Evolutionary conservation across 2,113 vertebrate species (phyloP).

Genomic region (Ailuropoda melanoleuca): DNA sequence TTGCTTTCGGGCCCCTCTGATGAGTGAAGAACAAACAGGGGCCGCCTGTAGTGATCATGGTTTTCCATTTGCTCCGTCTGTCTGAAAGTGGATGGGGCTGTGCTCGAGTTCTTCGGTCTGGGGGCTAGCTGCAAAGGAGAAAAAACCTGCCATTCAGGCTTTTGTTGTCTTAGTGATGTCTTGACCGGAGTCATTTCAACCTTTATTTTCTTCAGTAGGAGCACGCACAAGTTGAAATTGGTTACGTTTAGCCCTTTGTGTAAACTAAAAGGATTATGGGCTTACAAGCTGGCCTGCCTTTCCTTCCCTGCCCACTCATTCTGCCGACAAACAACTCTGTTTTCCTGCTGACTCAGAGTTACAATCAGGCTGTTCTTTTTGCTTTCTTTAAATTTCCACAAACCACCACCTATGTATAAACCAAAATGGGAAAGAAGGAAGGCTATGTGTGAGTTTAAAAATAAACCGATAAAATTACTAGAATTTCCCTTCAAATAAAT

Average conservation of each 20-base stretch:
- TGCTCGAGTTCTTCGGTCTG: background rate
- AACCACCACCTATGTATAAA: slow-evolving; percentile 35
- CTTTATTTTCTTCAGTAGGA: background rate
- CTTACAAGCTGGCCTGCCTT: background rate
- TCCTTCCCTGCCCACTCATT: background rate
- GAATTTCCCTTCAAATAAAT: slow-evolving; percentile 48
- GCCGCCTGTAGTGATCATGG: background rate
- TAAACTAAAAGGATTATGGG: slow-evolving; percentile 6
- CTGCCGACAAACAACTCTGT: slow-evolving; percentile 8
- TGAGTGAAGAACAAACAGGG: background rate
- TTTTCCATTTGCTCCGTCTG: background rate
- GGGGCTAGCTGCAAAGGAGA: background rate
- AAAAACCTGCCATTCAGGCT: background rate
- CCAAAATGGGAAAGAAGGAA: slow-evolving; percentile 28
- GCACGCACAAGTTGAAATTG: background rate
- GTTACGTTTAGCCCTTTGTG: background rate
- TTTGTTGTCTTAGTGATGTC: background rate
- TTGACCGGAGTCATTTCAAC: background rate
- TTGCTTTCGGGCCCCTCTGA: background rate
- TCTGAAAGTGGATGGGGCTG: background rate
- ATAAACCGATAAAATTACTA: slow-evolving; percentile 54
- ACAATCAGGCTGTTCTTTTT: slow-evolving; percentile 50
- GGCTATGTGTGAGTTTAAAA: slow-evolving; percentile 46
- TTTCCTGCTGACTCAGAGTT: slow-evolving; percentile 51
- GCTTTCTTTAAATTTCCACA: slow-evolving; percentile 60